A percentile compares a stretch with the other conserved stretches of the same genome.
Evolutionary conservation across 2,797 vertebrate species (phyloP).

Genomic region (Fundulus diaphanus): DNA sequence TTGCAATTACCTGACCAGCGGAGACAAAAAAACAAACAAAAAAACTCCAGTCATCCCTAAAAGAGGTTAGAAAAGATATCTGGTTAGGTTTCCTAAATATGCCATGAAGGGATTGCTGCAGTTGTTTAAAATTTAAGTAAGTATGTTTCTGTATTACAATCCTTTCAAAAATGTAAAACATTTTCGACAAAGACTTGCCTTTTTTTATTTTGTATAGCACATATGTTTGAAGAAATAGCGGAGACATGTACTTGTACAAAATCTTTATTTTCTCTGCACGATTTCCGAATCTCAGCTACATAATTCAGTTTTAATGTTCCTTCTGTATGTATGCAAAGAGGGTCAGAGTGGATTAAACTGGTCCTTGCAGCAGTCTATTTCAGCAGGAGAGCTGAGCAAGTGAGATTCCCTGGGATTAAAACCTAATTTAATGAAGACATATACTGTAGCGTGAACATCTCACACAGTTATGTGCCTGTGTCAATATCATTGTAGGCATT

Average conservation of each 20-base stretch:
- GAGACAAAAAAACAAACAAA: too few species aligned
- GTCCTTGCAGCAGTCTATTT: constrained; percentile 26
- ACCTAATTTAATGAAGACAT: constrained; percentile 37
- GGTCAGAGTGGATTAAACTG: constrained; percentile 44
- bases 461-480: constrained; percentile 2
- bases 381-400: constrained; percentile 16
- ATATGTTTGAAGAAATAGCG: neutral
- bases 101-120: too few species aligned
- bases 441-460: constrained; percentile 28
- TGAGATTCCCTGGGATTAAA: constrained; percentile 29
- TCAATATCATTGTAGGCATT: constrained; percentile 12
- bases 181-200: neutral
- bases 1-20: too few species aligned
- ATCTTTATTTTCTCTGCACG: constrained; percentile 12
- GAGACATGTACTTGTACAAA: neutral
- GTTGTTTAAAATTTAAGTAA: too few species aligned
- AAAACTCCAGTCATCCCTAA: too few species aligned
- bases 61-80: too few species aligned
- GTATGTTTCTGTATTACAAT: too few species aligned
- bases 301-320: constrained; percentile 48
- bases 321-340: constrained; percentile 23
- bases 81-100: too few species aligned
- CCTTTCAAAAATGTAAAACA: too few species aligned
- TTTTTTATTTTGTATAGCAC: neutral
- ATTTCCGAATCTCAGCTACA: constrained; percentile 45